Evolutionary conservation across 2,113 vertebrate genomes (phyloP), one percentile per base, ranked within the genome.

Genomic region (Anguilla japonica): DNA sequence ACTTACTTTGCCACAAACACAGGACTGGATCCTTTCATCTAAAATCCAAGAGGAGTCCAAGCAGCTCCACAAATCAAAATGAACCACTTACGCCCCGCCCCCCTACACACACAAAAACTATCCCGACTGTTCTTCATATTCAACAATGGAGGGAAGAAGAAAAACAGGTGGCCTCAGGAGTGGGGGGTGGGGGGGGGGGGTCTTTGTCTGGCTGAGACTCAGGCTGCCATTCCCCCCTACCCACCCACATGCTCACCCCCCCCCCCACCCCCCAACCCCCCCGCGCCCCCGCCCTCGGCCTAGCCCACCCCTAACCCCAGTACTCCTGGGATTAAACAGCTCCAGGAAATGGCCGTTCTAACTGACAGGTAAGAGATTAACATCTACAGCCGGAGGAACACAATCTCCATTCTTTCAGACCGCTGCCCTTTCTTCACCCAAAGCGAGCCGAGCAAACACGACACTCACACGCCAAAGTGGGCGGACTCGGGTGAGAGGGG

Each of bases 301-400:
- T 0, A 60, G 15, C 87, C 89, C 88, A 88, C 89, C 87, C 86
- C 88, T 89, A 85, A 86, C 79, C 91, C 91, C 91, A 91, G 90
- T 90, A 92, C 92, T 94, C 91, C 93, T 90, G 93, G 93, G 94
- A 92, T 94, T 96, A 97, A 97, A 96, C 95, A 93, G 91, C 94
- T 92, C 93, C 94, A 96, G 95, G 96, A 96, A 96, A 96, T 95
- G 95, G 93, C 95, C 94, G 94, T 95, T 97, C 81, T 95, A 96
- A 97, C 94, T 96, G 96, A 96, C 95, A 96, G 96, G 95, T 96
- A 95, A 95, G 94, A 96, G 94, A 97, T 96, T 96, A 96, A 90
- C 95, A 96, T 96, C 96, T 96, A 92, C 94, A 96, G 95, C 95
- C 95, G 94, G 92, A 90, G 94, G 95, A 96, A 95, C 90, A 95